Conservation (phyloP, 2,797 vertebrate species). For the Pogoniulus pusillus region DNA sequence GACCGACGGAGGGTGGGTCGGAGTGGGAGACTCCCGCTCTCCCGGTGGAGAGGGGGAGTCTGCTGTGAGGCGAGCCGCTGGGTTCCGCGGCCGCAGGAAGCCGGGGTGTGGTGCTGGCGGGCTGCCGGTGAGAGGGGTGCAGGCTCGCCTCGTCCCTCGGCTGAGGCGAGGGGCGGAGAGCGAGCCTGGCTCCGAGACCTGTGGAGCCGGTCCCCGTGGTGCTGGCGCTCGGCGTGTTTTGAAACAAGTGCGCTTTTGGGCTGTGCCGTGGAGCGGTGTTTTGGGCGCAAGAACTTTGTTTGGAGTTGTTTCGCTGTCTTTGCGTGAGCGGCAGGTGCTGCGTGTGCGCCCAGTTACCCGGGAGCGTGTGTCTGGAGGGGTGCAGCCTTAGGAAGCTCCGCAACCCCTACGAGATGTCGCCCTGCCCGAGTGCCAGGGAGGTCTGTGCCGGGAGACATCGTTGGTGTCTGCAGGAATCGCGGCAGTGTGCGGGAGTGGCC, state of each 20-base stretch:
- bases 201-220: too few species aligned
- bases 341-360: accelerated
- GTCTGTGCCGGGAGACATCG: background rate
- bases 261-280: background rate
- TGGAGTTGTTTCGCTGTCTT: background rate
- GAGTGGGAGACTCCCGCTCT: background rate
- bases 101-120: background rate
- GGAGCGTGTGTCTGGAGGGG: background rate
- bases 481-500: background rate
- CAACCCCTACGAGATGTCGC: background rate
- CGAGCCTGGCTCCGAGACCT: background rate
- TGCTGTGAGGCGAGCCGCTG: background rate
- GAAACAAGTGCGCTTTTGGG: background rate
- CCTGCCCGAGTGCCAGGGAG: background rate
- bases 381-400: background rate
- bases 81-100: background rate
- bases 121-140: background rate
- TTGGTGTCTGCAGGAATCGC: background rate
- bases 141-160: background rate
- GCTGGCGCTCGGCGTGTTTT: background rate
- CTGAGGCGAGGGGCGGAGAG: background rate
- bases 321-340: background rate
- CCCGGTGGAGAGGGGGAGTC: too few species aligned
- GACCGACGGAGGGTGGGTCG: background rate
- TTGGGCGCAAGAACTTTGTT: background rate